phyloP scores from a whole-genome alignment of 2,888 invertebrate genomes.

The Amphiduros pacificus region DNA sequence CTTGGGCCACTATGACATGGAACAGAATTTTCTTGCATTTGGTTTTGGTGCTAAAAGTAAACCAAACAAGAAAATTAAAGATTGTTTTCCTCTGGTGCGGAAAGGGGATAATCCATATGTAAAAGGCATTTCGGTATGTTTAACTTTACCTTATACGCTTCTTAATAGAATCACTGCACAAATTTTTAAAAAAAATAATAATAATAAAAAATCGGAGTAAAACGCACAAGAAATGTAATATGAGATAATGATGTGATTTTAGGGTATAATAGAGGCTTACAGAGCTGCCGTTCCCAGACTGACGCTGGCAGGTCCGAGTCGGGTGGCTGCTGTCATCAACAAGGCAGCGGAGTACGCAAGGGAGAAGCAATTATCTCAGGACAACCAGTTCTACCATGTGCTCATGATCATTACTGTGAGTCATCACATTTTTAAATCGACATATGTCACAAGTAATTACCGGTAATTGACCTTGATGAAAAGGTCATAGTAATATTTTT shows the following conservation, averaged over 20 bases:
- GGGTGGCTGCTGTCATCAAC: constrained; percentile 11
- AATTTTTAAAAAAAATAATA: no score
- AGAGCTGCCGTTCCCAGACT: constrained; percentile 1
- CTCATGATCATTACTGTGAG: constrained; percentile 19
- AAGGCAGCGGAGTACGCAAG: neutral
- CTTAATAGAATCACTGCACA: neutral
- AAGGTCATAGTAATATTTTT: no score
- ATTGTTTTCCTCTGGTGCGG: constrained; percentile 18
- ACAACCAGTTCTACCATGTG: constrained; percentile 16
- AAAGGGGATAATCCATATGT: constrained; percentile 1
- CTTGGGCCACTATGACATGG: constrained; percentile 9
- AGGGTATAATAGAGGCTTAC: constrained; percentile 17
- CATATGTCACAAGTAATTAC: no score
- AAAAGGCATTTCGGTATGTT: constrained; percentile 11
- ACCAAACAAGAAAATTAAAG: neutral
- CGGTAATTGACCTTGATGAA: no score
- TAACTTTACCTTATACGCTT: no score
- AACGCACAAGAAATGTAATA: no score
- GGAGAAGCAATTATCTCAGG: neutral
- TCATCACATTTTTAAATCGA: no score
- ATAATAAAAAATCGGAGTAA: no score
- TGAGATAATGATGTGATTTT: neutral
- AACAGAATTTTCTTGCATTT: constrained; percentile 9
- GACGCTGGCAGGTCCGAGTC: constrained; percentile 15
- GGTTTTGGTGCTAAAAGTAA: constrained; percentile 21